Conservation (phyloP, 2,888 invertebrate genomes). For the Sesamia inferens region DNA sequence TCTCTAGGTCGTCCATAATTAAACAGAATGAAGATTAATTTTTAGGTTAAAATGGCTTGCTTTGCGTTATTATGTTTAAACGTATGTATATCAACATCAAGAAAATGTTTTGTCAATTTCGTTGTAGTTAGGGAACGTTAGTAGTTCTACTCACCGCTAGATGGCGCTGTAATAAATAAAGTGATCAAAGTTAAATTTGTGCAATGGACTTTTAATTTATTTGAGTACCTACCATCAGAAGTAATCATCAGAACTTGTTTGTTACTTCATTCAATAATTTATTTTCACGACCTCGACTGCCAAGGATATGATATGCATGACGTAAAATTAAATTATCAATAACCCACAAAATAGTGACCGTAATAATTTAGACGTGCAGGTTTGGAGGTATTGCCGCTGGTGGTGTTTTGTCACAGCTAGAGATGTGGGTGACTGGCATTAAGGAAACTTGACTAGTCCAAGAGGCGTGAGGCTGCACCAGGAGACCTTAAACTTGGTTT, state of each 20-base stretch:
- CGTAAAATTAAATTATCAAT: constrained; percentile 41
- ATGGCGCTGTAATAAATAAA: constrained; percentile 67
- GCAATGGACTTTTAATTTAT: constrained; percentile 14
- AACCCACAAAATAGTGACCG: constrained; percentile 33
- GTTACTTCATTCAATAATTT: constrained; percentile 34
- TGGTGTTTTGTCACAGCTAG: constrained; percentile 49
- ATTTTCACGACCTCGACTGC: constrained; percentile 49
- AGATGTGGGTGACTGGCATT: constrained; percentile 59
- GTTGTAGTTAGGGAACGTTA: constrained; percentile 50
- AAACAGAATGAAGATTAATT: not conserved
- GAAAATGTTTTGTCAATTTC: constrained; percentile 69
- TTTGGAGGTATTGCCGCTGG: constrained; percentile 47
- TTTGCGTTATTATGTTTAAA: no score
- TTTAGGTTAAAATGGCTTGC: not conserved
- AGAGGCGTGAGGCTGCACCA: constrained; percentile 67
- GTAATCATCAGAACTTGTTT: constrained; percentile 34
- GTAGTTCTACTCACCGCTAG: constrained; percentile 75
- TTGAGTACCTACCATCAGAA: not conserved
- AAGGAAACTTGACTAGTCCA: constrained; percentile 60
- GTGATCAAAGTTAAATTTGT: not conserved
- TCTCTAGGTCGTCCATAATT: constrained; percentile 83
- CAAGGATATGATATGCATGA: constrained; percentile 38
- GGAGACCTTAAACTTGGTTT: constrained; percentile 85
- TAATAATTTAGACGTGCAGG: constrained; percentile 42
- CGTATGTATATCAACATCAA: not conserved